Evolutionary conservation across 2,888 invertebrate species (phyloP), one percentile per base, ranked within the genome.

Genomic region (Mallateleia sp.): DNA sequence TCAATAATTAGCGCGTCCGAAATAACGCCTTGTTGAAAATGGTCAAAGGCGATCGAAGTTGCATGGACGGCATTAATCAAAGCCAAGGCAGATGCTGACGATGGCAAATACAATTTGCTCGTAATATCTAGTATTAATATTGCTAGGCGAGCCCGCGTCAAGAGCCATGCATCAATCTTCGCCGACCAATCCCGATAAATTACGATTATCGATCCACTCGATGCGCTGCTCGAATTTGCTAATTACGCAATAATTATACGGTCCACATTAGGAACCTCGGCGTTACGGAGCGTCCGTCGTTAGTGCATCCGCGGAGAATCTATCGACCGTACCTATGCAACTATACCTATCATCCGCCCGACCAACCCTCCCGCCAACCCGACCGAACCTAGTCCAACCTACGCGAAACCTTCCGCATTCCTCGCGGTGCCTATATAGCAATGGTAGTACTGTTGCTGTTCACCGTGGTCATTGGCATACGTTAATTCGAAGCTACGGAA

Each of bases 171-270:
- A 92, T 93, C 92, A 92, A 89, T 89, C 75, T 90, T 74, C 88
- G 91, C 89, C 87, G 89, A 92, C 91, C 93, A 92, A 92, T 93
- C 88, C 92, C 93, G 91, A 94, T 93, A 93, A 91, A 91, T 91
- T 89, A 89, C 88, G 89, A 88, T 82, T 89, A 90, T 89, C 89
- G 88, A 89, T 85, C 77, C 50, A 28, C 90, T 88, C 89, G 75
- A 88, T 90, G 90, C 90, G 91, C 90, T 91, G 92, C 91, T 93
- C 92, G 92, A 94, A 94, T 94, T 94, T 92, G 93, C 93, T 94
- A 94, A 94, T 94, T 93, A 93, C 93, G 92, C 92, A 93, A 93
- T 94, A 93, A 94, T 93, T 93, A 93, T 93, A 92, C 93, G 91
- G 91, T 90, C 93, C 92, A 91, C 92, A 91, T 94, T 93, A 92